Percentiles rank a stretch among this genome's conserved stretches.
These are phyloP conservation scores for Phataginus tricuspis DNA, from an alignment of 2,797 vertebrate species.

Conservation along the genomic window DNA sequence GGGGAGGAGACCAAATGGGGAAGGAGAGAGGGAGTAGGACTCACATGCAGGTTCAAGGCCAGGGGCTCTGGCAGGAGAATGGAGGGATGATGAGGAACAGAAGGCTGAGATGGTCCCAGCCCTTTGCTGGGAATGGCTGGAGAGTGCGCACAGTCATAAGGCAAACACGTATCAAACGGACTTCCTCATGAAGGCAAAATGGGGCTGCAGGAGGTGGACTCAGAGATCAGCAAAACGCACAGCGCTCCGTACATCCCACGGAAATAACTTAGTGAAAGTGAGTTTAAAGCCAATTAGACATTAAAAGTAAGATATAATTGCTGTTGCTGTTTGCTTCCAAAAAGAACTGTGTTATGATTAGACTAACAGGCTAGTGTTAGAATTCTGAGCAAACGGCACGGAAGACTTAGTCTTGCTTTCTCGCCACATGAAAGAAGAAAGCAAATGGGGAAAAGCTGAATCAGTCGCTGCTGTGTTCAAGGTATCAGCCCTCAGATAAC, in stretches of 20 bases:
- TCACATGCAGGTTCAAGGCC: not conserved
- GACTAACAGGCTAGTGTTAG: slow-evolving; percentile 37
- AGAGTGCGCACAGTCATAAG: not conserved
- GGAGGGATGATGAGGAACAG: not conserved
- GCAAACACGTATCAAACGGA: not conserved
- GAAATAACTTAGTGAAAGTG: slow-evolving; percentile 39
- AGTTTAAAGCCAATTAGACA: slow-evolving; percentile 64
- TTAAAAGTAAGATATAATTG: slow-evolving; percentile 69
- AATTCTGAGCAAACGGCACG: not conserved
- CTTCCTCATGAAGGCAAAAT: not conserved
- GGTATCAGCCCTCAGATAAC: not conserved
- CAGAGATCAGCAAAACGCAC: not conserved
- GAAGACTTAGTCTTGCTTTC: not conserved
- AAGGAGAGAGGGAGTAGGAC: not conserved
- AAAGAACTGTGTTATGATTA: slow-evolving; percentile 72
- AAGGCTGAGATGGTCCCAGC: not conserved
- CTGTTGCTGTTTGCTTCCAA: slow-evolving; percentile 71
- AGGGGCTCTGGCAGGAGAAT: not conserved
- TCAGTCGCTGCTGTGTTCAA: not conserved
- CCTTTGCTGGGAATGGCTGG: not conserved
- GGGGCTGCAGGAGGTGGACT: not conserved
- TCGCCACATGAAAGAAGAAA: not conserved
- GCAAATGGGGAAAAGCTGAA: not conserved
- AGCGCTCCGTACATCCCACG: not conserved
- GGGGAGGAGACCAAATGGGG: not conserved